Evolutionary conservation across 2,888 invertebrate genomes (phyloP), one percentile per base, ranked within the genome.

Genomic region (Aspidiotus rigidus): DNA sequence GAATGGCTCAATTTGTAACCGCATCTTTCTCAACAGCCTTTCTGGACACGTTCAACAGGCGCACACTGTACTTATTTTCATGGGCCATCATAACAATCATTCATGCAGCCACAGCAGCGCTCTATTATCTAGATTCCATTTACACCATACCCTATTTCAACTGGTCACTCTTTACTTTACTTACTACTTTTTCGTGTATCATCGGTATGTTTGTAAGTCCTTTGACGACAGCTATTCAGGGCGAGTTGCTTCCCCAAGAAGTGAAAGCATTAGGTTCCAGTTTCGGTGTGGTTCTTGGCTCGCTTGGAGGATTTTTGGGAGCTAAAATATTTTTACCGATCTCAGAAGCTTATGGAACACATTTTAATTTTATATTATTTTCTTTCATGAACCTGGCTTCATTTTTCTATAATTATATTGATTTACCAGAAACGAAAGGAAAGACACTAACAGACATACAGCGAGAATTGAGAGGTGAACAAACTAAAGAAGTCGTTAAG

Each of bases 191-290:
- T 9, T 60, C 60, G n/a, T n/a, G 10, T 8, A n/a, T 60, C 7
- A 39, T 60, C 41, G 60, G 42, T 3, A 28, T 42, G 7, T 17
- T 42, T 55, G 10, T 69, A 41, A 41, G 44, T 54, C 39, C 54
- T 28, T 28, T 49, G 2, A 44, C 53, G 8, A 42, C 40, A 28
- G 60, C 54, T 7, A 49, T 59, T 10, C 41, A 60, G 28, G 39
- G 60, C 7, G 67, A 67, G 60, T 60, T 67, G 49, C 55, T 67
- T n/a, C 67, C 67, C 5, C 44, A 28, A 11, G 57, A 57, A 41
- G 17, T 67, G 15, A 59, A 60, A 44, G 60, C 60, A 7, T n/a
- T 44, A 7, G 67, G 67, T 10, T 44, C 42, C 41, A 41, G 67
- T 49, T 8, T 59, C 0, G 41, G 44, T 6, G 57, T 67, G 2